Evolutionary conservation across 2,797 vertebrate species (phyloP), one percentile per base, ranked within the genome.

Genomic region (Fistularia tabacaria): DNA sequence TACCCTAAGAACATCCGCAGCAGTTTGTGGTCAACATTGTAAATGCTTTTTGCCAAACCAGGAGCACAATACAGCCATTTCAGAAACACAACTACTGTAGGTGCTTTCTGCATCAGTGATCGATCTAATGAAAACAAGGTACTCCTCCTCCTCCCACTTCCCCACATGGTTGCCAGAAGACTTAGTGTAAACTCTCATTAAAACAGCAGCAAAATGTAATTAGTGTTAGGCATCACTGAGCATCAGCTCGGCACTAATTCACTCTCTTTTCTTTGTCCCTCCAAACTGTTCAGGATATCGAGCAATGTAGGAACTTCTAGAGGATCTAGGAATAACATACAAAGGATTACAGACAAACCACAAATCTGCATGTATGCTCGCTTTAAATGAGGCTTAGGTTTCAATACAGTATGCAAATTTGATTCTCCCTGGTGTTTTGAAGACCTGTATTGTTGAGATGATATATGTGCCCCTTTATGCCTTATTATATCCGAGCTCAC

Each of bases 141-240:
- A 57, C 62, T 74, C 69, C 61, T 57, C 59, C 76, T 46, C 25
- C 25, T 25, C 25, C 25, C 25, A 25, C 25, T 25, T 25, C 25
- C 63, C 67, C 77, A 74, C 75, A 71, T 54, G 77, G 64, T 47
- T 69, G 60, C 79, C 62, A 64, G 73, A 71, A 77, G 74, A 81
- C 72, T 73, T 77, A 77, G 56, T 75, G 81, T 86, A 84, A 85
- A 87, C 79, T 70, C 38, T 64, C 74, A 85, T 85, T 85, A 81
- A 86, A 87, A 84, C 73, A 64, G 67, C 69, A 66, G 75, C 70
- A 75, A 71, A 90, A 82, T 79, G 76, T 87, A 89, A 87, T 84
- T 81, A 84, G 77, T 69, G 81, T 85, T 78, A 60, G 66, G 82
- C 87, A 79, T 83, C 84, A 56, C 74, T 83, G 71, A 88, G 80